phyloP scores from a whole-genome alignment of 2,888 invertebrate species.

The Therioaphis trifolii region DNA sequence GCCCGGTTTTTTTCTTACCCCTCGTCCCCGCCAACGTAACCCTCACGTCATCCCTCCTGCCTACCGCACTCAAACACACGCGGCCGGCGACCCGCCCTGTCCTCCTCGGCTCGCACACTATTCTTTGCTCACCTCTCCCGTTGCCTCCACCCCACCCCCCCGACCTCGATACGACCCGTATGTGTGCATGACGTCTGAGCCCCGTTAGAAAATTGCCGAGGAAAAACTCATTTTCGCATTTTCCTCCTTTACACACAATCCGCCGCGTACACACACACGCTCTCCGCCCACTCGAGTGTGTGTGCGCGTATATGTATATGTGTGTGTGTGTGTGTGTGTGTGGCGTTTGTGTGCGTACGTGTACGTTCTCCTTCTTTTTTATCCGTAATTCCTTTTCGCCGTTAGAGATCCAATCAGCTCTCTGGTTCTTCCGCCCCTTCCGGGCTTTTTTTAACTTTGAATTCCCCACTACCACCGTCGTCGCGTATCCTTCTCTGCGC shows the following conservation, averaged over 20 bases:
- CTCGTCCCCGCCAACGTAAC: constrained; percentile 69
- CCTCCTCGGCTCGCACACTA: constrained; percentile 11
- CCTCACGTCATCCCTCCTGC: constrained; percentile 67
- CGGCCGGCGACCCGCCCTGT: constrained; percentile 50
- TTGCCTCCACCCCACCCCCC: neutral
- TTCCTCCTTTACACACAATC: constrained; percentile 64
- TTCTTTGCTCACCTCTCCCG: constrained; percentile 41
- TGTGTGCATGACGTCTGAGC: constrained; percentile 62
- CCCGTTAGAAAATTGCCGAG: constrained; percentile 64
- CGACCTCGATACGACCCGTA: constrained; percentile 48
- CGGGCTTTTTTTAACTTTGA: constrained; percentile 58
- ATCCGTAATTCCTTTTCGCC: constrained; percentile 62
- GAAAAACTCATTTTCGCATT: constrained; percentile 66
- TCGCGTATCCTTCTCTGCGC: constrained; percentile 1
- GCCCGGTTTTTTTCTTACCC: constrained; percentile 25
- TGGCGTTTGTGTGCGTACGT: neutral
- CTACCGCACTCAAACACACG: constrained; percentile 67
- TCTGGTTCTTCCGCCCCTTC: constrained; percentile 60
- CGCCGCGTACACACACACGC: constrained; percentile 7
- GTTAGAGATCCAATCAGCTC: constrained; percentile 61
- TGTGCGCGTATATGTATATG: neutral
- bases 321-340: neutral
- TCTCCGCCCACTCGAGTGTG: constrained; percentile 7
- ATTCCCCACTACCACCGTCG: constrained; percentile 11
- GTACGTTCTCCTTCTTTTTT: constrained; percentile 42